Evolutionary conservation across 2,888 invertebrate species (phyloP).

Genomic region (Piscicola geometra): DNA sequence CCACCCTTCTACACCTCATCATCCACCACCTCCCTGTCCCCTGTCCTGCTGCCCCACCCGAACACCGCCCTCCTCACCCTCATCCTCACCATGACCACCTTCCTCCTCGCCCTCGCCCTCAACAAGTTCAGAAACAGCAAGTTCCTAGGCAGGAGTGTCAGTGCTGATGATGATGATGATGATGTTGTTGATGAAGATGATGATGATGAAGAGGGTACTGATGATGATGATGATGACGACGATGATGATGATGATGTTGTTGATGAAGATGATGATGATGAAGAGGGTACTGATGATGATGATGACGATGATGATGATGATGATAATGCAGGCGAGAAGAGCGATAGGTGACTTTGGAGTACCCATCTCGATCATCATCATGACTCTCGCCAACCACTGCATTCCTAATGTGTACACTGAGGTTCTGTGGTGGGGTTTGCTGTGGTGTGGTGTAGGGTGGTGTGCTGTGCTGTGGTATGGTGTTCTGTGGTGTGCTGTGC

Average conservation of each 20-base stretch:
- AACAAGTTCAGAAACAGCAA: constrained; percentile 89
- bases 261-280: constrained; percentile 11
- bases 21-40: not conserved
- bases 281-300: not conserved
- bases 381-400: constrained; percentile 74
- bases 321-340: constrained; percentile 58
- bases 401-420: constrained; percentile 79
- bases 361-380: constrained; percentile 86
- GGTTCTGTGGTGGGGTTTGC: constrained; percentile 49
- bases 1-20: not conserved
- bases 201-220: not conserved
- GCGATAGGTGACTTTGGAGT: constrained; percentile 93
- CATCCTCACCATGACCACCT: constrained; percentile 77
- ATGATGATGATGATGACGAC: constrained; percentile 10
- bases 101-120: constrained; percentile 85
- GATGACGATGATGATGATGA: constrained; percentile 10
- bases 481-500: constrained; percentile 46
- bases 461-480: constrained; percentile 95
- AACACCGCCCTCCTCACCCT: constrained; percentile 93
- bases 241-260: constrained; percentile 7
- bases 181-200: constrained; percentile 20
- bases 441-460: constrained; percentile 63
- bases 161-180: constrained; percentile 49
- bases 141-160: constrained; percentile 86
- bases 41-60: constrained; percentile 59